Evolutionary conservation across 2,888 invertebrate genomes (phyloP).

Genomic region (Apotomis betuletana): DNA sequence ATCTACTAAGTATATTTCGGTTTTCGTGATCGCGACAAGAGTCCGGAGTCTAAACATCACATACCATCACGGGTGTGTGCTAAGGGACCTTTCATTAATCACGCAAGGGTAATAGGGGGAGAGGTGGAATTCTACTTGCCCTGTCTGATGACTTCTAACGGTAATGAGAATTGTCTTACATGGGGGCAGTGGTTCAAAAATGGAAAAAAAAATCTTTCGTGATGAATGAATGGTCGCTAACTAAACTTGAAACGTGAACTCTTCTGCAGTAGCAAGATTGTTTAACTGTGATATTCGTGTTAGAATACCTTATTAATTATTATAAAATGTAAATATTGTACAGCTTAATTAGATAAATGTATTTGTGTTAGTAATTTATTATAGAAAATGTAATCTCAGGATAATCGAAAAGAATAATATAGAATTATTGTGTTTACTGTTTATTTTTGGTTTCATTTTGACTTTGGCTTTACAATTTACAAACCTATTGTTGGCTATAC

Average conservation of each 20-base stretch:
- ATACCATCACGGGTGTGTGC: too few species aligned
- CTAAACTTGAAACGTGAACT: slow-evolving; percentile 18
- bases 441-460: slow-evolving; percentile 46
- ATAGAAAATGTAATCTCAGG: slow-evolving; percentile 59
- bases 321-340: slow-evolving; percentile 66
- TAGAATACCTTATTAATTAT: slow-evolving; percentile 47
- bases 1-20: too few species aligned
- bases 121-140: too few species aligned
- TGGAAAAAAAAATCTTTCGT: too few species aligned
- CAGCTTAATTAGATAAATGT: slow-evolving; percentile 55
- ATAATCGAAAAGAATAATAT: slow-evolving; percentile 42
- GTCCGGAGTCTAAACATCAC: too few species aligned
- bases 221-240: not conserved
- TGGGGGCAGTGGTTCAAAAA: too few species aligned
- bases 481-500: too few species aligned
- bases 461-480: slow-evolving; percentile 25
- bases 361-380: slow-evolving; percentile 67
- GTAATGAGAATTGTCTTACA: too few species aligned
- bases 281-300: slow-evolving; percentile 71
- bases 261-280: slow-evolving; percentile 46
- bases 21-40: too few species aligned
- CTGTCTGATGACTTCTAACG: too few species aligned
- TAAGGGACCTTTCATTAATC: too few species aligned
- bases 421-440: slow-evolving; percentile 64
- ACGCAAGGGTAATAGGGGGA: too few species aligned